These are phyloP conservation scores for Vandiemenella viatica DNA, from an alignment of 2,888 invertebrate genomes.

Conservation along the genomic window DNA sequence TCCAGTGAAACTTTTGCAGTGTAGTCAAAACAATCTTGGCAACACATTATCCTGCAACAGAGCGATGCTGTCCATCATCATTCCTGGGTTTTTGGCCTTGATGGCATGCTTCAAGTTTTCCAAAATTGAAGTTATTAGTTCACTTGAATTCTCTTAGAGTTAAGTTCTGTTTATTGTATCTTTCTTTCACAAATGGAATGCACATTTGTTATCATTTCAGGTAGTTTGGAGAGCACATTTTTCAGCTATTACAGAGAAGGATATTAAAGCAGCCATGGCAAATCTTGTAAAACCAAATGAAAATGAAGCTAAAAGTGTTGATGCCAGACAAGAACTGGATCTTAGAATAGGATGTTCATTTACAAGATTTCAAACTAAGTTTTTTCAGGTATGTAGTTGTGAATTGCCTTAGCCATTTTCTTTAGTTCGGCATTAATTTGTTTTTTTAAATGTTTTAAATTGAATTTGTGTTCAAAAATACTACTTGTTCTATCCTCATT, in stretches of 20 bases:
- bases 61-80: too few species aligned
- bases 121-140: too few species aligned
- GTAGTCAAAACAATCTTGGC: too few species aligned
- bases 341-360: slow-evolving; percentile 96
- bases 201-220: slow-evolving; percentile 23
- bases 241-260: slow-evolving; percentile 95
- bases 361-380: slow-evolving; percentile 94
- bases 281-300: slow-evolving; percentile 78
- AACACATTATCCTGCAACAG: too few species aligned
- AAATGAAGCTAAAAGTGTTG: slow-evolving; percentile 89
- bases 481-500: too few species aligned
- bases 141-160: too few species aligned
- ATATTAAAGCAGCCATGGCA: slow-evolving; percentile 85
- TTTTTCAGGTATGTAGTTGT: slow-evolving; percentile 89
- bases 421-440: neutral
- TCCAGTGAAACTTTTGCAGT: too few species aligned
- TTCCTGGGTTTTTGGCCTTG: too few species aligned
- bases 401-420: slow-evolving; percentile 17
- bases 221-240: slow-evolving; percentile 81
- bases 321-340: slow-evolving; percentile 94
- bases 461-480: too few species aligned
- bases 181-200: too few species aligned
- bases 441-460: neutral
- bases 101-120: too few species aligned
- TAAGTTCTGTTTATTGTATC: too few species aligned